A percentile compares a stretch with the other conserved stretches of the same genome.
phyloP scores from a whole-genome alignment of 2,888 invertebrate genomes.

The Chrysolina oricalcia region DNA sequence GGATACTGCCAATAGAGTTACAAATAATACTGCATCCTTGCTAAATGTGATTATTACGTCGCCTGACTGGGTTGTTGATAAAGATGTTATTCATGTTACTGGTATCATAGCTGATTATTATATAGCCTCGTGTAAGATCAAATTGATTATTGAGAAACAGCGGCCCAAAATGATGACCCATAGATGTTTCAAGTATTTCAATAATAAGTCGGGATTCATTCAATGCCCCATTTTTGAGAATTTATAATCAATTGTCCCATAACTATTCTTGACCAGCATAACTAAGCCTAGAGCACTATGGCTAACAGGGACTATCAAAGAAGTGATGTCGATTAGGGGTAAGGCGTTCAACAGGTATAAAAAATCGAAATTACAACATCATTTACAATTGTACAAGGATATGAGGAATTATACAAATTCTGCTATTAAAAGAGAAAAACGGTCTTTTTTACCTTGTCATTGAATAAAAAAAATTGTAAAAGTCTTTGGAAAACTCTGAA shows the following conservation, averaged over 20 bases:
- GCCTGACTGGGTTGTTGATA: slow-evolving; percentile 17
- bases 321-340: too few relatives aligned
- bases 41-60: slow-evolving; percentile 13
- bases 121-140: slow-evolving; percentile 25
- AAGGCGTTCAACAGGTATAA: too few relatives aligned
- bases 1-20: too few relatives aligned
- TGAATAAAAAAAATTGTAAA: slow-evolving; percentile 23
- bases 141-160: slow-evolving; percentile 18
- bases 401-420: too few relatives aligned
- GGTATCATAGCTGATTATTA: slow-evolving; percentile 23
- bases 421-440: too few relatives aligned
- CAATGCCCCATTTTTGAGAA: slow-evolving; percentile 7
- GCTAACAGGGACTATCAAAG: too few relatives aligned
- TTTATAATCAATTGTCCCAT: not conserved
- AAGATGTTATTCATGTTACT: slow-evolving; percentile 18
- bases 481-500: slow-evolving; percentile 18
- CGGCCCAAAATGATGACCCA: slow-evolving; percentile 17
- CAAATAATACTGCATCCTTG: slow-evolving; percentile 17
- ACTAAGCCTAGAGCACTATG: slow-evolving; percentile 6
- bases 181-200: slow-evolving; percentile 15
- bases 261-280: not conserved
- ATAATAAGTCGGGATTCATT: not conserved
- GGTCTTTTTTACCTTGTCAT: slow-evolving; percentile 3
- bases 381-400: too few relatives aligned
- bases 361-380: too few relatives aligned